A percentile compares a stretch with the other conserved stretches of the same genome.
Conservation (phyloP, 2,797 vertebrate species). For the Ptychadena robeensis region DNA sequence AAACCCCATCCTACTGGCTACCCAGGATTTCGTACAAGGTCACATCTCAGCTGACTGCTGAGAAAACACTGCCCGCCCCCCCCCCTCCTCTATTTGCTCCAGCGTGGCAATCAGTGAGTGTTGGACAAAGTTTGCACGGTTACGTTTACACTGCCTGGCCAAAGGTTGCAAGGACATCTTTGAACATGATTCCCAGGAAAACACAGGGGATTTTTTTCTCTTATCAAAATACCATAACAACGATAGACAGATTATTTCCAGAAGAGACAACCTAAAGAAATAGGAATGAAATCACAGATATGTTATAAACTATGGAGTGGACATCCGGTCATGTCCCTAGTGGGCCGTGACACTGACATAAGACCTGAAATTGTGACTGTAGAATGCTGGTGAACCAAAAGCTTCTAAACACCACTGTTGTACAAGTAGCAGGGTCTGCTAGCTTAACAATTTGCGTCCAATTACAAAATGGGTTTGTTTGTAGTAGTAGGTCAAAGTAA, state of each 20-base stretch:
- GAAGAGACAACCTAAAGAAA: background rate
- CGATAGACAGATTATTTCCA: background rate
- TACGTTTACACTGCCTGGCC: background rate
- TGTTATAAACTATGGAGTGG: too few relatives aligned
- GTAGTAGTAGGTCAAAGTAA: too few relatives aligned
- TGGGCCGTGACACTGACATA: too few relatives aligned
- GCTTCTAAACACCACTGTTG: too few relatives aligned
- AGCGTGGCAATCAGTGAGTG: slow-evolving; percentile 19
- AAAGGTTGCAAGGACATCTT: slow-evolving; percentile 36
- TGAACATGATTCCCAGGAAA: slow-evolving; percentile 3
- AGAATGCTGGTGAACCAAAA: too few relatives aligned
- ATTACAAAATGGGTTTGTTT: too few relatives aligned
- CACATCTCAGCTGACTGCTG: background rate
- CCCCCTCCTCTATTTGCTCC: slow-evolving; percentile 54
- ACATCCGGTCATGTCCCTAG: too few relatives aligned
- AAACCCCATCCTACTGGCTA: background rate
- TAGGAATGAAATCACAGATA: too few relatives aligned
- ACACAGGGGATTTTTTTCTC: slow-evolving; percentile 12
- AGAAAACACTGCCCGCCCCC: slow-evolving; percentile 55
- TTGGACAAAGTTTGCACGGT: slow-evolving; percentile 29
- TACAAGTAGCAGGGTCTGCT: too few relatives aligned
- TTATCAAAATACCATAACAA: background rate
- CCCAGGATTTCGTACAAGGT: slow-evolving; percentile 1
- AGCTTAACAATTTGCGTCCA: too few relatives aligned
- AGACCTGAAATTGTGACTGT: too few relatives aligned